These are phyloP conservation scores for Leucopsar rothschildi DNA, from an alignment of 2,113 vertebrate species.

Conservation along the genomic window DNA sequence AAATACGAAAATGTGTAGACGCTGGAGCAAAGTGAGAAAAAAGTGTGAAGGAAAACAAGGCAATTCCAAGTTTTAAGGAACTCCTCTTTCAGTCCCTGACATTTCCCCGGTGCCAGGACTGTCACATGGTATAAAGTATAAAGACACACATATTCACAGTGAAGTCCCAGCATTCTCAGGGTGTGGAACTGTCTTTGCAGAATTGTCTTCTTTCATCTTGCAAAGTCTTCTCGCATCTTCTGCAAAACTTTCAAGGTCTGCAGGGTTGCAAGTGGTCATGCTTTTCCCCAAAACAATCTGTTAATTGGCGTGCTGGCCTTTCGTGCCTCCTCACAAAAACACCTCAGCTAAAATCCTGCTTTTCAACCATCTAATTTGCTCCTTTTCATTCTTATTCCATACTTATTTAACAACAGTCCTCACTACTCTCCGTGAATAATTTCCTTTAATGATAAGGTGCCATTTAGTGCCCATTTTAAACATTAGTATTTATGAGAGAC, in stretches of 20 bases:
- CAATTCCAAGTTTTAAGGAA: neutral
- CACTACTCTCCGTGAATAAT: neutral
- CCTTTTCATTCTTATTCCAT: neutral
- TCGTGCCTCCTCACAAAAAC: neutral
- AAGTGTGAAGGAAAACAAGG: neutral
- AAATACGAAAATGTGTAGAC: neutral
- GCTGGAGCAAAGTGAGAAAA: neutral
- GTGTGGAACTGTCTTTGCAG: neutral
- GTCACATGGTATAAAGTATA: neutral
- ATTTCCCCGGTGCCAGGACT: neutral
- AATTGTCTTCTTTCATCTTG: neutral
- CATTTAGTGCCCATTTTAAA: constrained; percentile 43
- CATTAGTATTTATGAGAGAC: constrained; percentile 20
- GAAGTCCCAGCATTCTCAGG: neutral
- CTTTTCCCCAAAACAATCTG: neutral
- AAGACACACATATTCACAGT: neutral
- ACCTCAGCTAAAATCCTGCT: neutral
- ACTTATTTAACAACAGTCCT: neutral
- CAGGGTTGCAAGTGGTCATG: neutral
- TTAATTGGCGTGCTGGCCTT: neutral
- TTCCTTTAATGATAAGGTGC: neutral
- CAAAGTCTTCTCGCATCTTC: neutral
- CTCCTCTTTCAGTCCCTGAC: neutral
- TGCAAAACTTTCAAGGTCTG: neutral
- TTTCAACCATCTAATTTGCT: neutral